phyloP scores from a whole-genome alignment of 2,888 invertebrate genomes.

The Mantis religiosa region DNA sequence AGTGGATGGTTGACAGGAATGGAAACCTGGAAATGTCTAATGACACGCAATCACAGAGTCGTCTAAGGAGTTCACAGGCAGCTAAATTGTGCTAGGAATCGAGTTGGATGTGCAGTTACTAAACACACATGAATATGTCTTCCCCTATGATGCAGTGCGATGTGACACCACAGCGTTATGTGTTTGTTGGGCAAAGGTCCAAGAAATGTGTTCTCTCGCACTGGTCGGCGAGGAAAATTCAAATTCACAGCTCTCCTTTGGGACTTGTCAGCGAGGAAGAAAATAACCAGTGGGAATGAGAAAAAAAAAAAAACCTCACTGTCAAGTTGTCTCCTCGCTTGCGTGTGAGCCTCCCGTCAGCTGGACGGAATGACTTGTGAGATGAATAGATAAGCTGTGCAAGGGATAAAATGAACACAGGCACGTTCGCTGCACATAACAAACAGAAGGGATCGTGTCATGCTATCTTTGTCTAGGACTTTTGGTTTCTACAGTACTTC shows the following conservation, averaged over 20 bases:
- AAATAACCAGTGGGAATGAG: neutral
- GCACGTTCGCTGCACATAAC: neutral
- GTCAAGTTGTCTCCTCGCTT: neutral
- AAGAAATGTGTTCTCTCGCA: neutral
- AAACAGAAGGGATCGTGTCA: no score
- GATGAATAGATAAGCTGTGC: neutral
- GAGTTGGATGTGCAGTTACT: no score
- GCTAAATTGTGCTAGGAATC: no score
- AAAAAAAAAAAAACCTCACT: neutral
- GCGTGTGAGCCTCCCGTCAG: neutral
- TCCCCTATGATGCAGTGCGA: no score
- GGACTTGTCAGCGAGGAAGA: neutral
- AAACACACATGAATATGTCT: no score
- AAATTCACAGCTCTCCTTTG: neutral
- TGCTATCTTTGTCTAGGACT: no score
- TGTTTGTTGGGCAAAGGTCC: neutral
- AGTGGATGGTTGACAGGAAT: no score
- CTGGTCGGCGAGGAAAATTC: neutral
- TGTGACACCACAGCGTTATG: neutral
- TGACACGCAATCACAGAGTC: no score
- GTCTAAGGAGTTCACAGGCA: no score
- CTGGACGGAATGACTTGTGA: neutral
- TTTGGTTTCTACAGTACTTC: no score
- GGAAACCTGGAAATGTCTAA: no score
- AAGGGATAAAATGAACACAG: neutral